Percentiles rank a stretch among this genome's conserved stretches.
phyloP scores from a whole-genome alignment of 2,888 invertebrate genomes.

The Mythimna ferrago region DNA sequence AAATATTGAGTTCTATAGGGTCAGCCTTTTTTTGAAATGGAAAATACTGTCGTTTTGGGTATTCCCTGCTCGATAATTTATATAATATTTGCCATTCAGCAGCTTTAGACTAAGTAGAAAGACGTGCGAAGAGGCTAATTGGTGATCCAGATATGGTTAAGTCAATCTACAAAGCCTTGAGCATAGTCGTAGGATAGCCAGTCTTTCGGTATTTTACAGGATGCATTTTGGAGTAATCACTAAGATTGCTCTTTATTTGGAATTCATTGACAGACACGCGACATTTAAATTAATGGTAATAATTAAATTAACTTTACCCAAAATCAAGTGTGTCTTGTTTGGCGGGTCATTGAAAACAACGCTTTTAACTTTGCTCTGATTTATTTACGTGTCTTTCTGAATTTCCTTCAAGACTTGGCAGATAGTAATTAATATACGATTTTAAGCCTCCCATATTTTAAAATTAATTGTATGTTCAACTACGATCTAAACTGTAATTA shows the following conservation, averaged over 20 bases:
- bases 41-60: neutral
- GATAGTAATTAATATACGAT: constrained; percentile 26
- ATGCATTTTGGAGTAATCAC: neutral
- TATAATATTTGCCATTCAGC: no score
- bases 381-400: constrained; percentile 27
- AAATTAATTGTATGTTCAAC: constrained; percentile 27
- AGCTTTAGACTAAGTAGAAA: no score
- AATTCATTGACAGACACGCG: neutral
- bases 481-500: constrained; percentile 37
- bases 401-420: constrained; percentile 16
- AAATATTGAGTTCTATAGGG: neutral
- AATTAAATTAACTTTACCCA: constrained; percentile 7
- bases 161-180: no score
- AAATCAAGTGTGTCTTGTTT: constrained; percentile 36
- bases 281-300: constrained; percentile 29
- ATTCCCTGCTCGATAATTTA: no score
- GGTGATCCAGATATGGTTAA: no score
- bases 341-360: constrained; percentile 43
- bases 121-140: no score
- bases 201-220: no score
- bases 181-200: no score
- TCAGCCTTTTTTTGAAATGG: neutral
- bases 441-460: constrained; percentile 10
- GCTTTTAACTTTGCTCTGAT: constrained; percentile 28
- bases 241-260: neutral